Base-by-base conservation (phyloP, 37 sponge, comb jelly and placozoan genomes). In the Halichondria panicea region DNA sequence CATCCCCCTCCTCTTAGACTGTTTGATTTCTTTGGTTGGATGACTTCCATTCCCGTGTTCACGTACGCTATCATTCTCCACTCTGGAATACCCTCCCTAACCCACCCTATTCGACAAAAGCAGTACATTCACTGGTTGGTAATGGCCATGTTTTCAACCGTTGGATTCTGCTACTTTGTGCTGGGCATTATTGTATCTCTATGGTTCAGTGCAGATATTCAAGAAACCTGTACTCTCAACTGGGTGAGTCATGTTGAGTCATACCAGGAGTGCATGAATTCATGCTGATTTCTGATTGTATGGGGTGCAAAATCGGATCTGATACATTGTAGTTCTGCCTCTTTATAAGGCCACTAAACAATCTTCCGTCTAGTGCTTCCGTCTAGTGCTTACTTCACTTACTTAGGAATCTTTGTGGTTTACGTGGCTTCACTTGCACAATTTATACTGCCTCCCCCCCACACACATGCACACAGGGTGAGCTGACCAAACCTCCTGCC, bases 1-100 rank as follows among this genome's bases (percentile, higher is more conserved):
- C n/a, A n/a, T n/a, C n/a, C n/a, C n/a, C n/a, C n/a, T n/a, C n/a
- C n/a, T n/a, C n/a, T n/a, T n/a, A n/a, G n/a, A n/a, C n/a, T 62
- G 45, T 94, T 91, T 59, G 82, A 87, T 44, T 21, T 74, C 27
- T 55, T 80, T 21, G 75, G 76, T 25, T 95, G 93, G 96, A 11
- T 95, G 39, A 43, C 65, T 30, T 59, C 86, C 32, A 82, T 95
- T 9, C 96, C 96, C 0, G 84, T 95, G 41, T 86, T 85, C 38
- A 76, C 85, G 53, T 95, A 78, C 62, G 89, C 96, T 32, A 76
- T 81, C 27, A 84, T 89, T 57, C 75, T 88, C 0, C 96, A 95
- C 63, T 75, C 78, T 4, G 90, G 84, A 5, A 86, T 95, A 4
- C 80, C 96, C 13, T 54, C 89, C 3, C 82, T 95, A 11, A 83